These are phyloP conservation scores for Sakesphorus luctuosus DNA, from an alignment of 2,113 vertebrate species.

Conservation along the genomic window DNA sequence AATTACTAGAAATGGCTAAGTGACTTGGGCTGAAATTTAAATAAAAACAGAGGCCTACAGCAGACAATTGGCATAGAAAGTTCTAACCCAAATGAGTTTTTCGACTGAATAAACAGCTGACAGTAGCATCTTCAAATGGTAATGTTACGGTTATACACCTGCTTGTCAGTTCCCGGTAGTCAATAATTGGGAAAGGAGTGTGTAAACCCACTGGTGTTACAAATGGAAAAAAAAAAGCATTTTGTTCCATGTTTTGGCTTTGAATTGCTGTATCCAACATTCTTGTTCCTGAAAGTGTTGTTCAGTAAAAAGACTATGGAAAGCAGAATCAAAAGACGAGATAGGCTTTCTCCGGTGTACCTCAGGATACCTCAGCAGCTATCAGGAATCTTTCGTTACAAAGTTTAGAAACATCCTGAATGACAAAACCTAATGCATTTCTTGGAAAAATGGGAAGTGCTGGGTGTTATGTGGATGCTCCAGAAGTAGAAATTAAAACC, in stretches of 20 bases:
- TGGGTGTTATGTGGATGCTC: background rate
- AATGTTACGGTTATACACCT: background rate
- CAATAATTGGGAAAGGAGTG: background rate
- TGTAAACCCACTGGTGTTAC: background rate
- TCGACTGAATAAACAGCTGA: background rate
- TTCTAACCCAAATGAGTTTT: background rate
- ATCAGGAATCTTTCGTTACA: background rate
- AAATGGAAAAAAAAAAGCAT: background rate
- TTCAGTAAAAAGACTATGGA: background rate
- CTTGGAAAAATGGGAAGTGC: background rate
- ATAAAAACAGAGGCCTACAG: background rate
- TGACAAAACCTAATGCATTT: background rate
- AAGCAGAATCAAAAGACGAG: background rate
- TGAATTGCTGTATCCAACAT: background rate
- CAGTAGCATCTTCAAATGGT: background rate
- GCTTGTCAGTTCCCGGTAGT: background rate
- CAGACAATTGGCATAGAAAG: background rate
- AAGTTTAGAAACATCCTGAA: background rate
- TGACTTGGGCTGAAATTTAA: background rate
- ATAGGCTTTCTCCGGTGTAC: background rate
- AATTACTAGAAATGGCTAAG: background rate
- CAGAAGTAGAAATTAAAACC: background rate
- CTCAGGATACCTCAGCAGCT: background rate
- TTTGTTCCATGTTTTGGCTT: background rate
- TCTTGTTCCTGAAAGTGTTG: background rate